phyloP scores from a whole-genome alignment of 1,140 invertebrate species.

The Drosophila takahashii region DNA sequence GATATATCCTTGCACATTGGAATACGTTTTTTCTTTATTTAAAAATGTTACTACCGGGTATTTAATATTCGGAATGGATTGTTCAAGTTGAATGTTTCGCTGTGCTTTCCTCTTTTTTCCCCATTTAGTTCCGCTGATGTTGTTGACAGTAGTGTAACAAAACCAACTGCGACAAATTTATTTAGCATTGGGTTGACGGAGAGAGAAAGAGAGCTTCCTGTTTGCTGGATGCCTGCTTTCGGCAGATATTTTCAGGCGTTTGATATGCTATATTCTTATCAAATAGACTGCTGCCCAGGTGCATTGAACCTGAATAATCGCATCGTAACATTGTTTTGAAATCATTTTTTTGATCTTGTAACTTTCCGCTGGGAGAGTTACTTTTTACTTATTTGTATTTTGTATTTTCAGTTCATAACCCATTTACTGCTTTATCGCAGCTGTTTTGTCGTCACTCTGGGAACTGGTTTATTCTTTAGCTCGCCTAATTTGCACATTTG shows the following conservation, averaged over 20 bases:
- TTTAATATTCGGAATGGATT: neutral
- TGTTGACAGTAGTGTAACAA: conserved; percentile 15
- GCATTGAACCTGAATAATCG: conserved; percentile 24
- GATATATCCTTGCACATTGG: neutral
- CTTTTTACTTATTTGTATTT: too few species aligned
- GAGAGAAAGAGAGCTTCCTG: neutral
- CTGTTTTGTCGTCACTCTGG: conserved; percentile 1
- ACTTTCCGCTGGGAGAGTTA: conserved; percentile 11
- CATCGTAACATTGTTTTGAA: neutral
- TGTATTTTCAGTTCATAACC: conserved; percentile 1
- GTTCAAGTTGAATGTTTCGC: neutral
- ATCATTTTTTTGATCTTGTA: conserved; percentile 7
- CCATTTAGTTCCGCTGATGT: conserved; percentile 11
- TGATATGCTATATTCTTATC: conserved; percentile 5
- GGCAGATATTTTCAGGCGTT: conserved; percentile 14
- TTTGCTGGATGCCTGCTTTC: conserved; percentile 2
- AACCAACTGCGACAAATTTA: conserved; percentile 10
- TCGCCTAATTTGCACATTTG: conserved; percentile 14
- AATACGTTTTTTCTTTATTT: neutral
- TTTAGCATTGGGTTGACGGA: conserved; percentile 6
- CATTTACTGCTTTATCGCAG: conserved; percentile 18
- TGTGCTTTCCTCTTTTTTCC: conserved; percentile 7
- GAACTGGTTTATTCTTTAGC: conserved; percentile 9
- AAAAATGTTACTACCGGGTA: neutral
- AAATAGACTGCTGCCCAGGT: conserved; percentile 4